These are phyloP conservation scores for Eurystomus glaucurus DNA, from an alignment of 2,797 vertebrate species.

Conservation along the genomic window DNA sequence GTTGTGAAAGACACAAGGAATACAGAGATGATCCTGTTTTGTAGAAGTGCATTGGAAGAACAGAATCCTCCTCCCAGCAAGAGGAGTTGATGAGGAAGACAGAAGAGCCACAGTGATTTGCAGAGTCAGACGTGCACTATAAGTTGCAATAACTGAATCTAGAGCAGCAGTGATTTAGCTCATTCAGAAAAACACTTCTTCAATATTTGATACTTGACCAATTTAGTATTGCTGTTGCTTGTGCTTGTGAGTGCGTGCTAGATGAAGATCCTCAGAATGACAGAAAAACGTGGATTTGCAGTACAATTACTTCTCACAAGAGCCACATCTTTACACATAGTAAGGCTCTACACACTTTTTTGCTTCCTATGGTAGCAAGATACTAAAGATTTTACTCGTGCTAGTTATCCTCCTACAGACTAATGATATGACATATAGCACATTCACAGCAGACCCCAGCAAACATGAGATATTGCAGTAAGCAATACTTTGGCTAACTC, in stretches of 20 bases:
- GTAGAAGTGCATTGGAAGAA: not conserved
- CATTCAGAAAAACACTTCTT: not conserved
- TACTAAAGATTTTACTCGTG: not conserved
- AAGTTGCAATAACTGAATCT: not conserved
- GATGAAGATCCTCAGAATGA: not conserved
- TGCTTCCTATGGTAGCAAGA: not conserved
- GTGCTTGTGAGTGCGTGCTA: accelerated
- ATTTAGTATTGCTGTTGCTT: not conserved
- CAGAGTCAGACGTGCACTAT: not conserved
- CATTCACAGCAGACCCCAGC: not conserved
- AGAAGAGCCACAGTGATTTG: not conserved
- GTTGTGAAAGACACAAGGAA: not conserved
- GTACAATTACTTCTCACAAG: not conserved
- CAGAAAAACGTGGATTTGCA: not conserved
- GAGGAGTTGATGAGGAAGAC: not conserved
- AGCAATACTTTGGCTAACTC: not conserved
- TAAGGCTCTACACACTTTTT: not conserved
- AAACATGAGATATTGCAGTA: not conserved
- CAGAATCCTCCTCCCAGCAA: not conserved
- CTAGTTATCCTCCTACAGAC: not conserved
- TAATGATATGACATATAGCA: not conserved
- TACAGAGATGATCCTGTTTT: not conserved
- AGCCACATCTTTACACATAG: not conserved
- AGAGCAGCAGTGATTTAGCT: not conserved
- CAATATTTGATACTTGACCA: not conserved